Percentiles rank a stretch among this genome's conserved stretches.
Evolutionary conservation across 2,113 vertebrate genomes (phyloP).

Genomic region (Cyanoliseus patagonus): DNA sequence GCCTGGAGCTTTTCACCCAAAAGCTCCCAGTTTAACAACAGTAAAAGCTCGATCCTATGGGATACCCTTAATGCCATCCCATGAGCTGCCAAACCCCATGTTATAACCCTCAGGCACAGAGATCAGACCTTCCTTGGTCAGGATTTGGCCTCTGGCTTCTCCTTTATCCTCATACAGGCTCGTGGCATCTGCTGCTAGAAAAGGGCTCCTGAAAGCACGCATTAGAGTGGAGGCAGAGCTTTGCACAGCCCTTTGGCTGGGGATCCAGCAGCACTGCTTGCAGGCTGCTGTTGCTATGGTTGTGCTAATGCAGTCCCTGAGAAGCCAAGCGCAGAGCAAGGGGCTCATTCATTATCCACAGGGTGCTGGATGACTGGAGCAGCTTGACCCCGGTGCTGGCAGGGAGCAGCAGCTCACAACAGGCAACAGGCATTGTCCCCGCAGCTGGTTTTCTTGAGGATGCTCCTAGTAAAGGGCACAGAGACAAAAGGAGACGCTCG

Average conservation of each 20-base stretch:
- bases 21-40: neutral
- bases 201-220: neutral
- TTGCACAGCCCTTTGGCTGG: neutral
- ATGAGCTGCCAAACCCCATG: neutral
- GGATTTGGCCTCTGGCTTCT: neutral
- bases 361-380: neutral
- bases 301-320: neutral
- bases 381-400: neutral
- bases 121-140: neutral
- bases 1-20: neutral
- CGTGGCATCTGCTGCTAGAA: neutral
- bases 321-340: accelerated
- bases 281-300: neutral
- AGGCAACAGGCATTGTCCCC: neutral
- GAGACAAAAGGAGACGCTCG: neutral
- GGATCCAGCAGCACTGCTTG: neutral
- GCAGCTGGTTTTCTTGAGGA: neutral
- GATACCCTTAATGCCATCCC: neutral
- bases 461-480: neutral
- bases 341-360: neutral
- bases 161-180: neutral
- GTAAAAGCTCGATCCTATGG: neutral
- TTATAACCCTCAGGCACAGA: neutral
- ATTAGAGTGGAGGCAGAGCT: accelerated
- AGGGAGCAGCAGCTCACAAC: neutral